Conservation (phyloP, 2,113 vertebrate species). For the Aphyosemion australe region DNA sequence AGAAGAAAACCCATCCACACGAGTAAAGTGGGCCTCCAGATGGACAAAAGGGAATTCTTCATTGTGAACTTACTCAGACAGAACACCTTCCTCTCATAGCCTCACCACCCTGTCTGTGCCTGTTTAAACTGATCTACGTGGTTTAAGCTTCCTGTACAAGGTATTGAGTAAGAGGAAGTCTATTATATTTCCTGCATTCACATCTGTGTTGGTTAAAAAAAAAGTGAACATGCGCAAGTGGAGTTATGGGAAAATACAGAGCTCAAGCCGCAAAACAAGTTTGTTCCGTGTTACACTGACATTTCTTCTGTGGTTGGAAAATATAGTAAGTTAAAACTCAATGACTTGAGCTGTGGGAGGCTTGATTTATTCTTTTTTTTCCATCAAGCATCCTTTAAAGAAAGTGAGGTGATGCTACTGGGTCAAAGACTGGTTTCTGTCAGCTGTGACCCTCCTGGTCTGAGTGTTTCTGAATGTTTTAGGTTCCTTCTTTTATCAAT, state of each 20-base stretch:
- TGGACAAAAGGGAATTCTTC: slow-evolving; percentile 8
- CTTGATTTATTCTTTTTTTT: neutral
- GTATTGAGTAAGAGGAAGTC: slow-evolving; percentile 49
- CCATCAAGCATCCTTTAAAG: neutral
- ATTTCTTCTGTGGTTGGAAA: neutral
- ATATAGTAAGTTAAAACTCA: neutral
- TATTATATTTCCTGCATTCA: slow-evolving; percentile 22
- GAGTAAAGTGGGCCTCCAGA: slow-evolving; percentile 15
- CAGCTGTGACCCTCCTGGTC: neutral
- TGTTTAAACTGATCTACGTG: neutral
- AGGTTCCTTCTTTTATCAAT: neutral
- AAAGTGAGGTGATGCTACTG: neutral
- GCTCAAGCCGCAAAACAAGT: neutral
- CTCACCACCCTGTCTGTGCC: neutral
- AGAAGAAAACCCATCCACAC: slow-evolving; percentile 36
- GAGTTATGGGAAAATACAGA: neutral
- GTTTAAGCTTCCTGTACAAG: slow-evolving; percentile 15
- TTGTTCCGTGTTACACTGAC: neutral
- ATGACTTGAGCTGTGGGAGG: neutral
- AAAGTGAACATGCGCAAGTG: neutral
- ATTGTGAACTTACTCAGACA: slow-evolving; percentile 37
- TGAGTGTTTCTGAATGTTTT: neutral
- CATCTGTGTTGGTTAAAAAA: neutral
- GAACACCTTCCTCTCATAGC: neutral
- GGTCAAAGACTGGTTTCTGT: neutral